phyloP scores from a whole-genome alignment of 2,797 vertebrate species.

The Manis javanica region DNA sequence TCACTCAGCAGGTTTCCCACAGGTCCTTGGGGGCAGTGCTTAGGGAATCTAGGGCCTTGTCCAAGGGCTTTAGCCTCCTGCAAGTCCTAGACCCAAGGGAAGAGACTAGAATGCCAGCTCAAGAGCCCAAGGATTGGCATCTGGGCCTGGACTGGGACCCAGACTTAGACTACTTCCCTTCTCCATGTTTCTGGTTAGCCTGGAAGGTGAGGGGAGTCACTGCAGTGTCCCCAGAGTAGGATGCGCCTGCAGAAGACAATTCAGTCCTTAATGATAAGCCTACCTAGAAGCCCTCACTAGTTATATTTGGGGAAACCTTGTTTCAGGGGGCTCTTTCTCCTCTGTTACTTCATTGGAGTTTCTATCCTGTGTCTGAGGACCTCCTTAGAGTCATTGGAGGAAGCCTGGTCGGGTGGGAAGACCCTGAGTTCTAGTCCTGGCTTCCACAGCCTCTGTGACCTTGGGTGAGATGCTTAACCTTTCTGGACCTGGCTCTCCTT shows the following conservation, averaged over 20 bases:
- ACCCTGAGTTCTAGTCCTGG: neutral
- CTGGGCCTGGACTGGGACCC: neutral
- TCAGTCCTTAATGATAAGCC: neutral
- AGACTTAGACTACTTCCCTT: conserved; percentile 54
- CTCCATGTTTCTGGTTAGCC: conserved; percentile 66
- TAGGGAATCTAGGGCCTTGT: neutral
- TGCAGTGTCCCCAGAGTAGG: neutral
- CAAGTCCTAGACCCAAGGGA: neutral
- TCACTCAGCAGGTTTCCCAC: neutral
- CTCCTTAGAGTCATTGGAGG: conserved; percentile 70
- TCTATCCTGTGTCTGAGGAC: conserved; percentile 58
- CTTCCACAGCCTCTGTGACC: neutral
- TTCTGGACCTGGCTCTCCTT: neutral
- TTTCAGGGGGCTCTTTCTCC: neutral
- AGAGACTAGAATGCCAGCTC: neutral
- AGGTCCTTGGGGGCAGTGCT: neutral
- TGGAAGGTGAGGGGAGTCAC: neutral
- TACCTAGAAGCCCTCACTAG: neutral
- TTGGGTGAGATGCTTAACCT: neutral
- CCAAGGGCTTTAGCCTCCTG: neutral
- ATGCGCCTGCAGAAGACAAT: conserved; percentile 62
- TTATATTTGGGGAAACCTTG: neutral
- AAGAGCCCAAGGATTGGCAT: neutral
- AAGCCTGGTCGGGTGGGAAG: neutral
- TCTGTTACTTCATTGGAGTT: neutral